Percentiles rank a stretch among this genome's conserved stretches.
Conservation (phyloP, 1,140 invertebrate genomes). For the Danaus plexippus region DNA sequence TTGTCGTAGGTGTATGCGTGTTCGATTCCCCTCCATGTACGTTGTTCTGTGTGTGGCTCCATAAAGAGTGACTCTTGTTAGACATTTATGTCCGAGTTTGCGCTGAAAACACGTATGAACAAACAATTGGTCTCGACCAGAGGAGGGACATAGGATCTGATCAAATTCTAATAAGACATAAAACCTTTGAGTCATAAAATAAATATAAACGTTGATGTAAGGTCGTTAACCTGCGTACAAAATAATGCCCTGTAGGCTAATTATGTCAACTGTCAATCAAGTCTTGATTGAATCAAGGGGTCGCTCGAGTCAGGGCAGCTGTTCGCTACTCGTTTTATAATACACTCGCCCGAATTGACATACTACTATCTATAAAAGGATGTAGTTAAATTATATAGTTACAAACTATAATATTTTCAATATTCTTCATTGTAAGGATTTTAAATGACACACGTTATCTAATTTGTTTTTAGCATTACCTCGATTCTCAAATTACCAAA, state of each 20-base stretch:
- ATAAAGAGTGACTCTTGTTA: slow-evolving; percentile 22
- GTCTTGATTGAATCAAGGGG: slow-evolving; percentile 15
- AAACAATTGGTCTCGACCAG: too few relatives aligned
- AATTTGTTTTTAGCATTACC: too few relatives aligned
- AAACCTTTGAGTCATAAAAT: background rate
- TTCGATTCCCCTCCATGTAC: slow-evolving; percentile 39
- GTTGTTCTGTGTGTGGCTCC: slow-evolving; percentile 26
- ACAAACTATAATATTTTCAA: too few relatives aligned
- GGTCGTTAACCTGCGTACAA: background rate
- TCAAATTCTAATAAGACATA: slow-evolving; percentile 7
- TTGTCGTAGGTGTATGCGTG: slow-evolving; percentile 46
- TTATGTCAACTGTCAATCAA: slow-evolving; percentile 18
- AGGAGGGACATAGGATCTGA: slow-evolving; percentile 17
- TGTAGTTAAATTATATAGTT: too few relatives aligned
- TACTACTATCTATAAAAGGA: too few relatives aligned
- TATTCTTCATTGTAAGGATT: too few relatives aligned
- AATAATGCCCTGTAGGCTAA: slow-evolving; percentile 7
- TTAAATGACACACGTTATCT: too few relatives aligned
- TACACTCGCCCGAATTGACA: too few relatives aligned
- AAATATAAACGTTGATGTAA: background rate
- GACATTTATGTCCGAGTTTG: slow-evolving; percentile 19
- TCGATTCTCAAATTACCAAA: too few relatives aligned
- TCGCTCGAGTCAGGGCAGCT: slow-evolving; percentile 8
- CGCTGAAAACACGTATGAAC: too few relatives aligned
- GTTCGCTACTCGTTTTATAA: background rate